Evolutionary conservation across 2,888 invertebrate species (phyloP), one percentile per base, ranked within the genome.

Genomic region (Eilema sororculum): DNA sequence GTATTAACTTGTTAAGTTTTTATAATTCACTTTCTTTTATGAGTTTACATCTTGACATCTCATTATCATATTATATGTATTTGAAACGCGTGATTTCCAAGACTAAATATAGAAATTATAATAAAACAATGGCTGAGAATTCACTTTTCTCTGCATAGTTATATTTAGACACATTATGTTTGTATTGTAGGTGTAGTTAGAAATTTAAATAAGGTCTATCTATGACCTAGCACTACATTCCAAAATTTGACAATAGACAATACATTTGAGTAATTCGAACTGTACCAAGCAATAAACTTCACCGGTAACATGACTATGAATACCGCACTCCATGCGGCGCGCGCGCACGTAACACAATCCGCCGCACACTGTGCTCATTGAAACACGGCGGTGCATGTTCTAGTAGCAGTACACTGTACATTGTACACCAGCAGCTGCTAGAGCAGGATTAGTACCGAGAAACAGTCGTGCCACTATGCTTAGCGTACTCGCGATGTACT

Each of bases 261-360:
- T 41, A 0, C 6, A 20, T 52, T 52, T n/a, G 9, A n/a, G 9
- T n/a, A 52, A 52, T 52, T 20, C 9, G n/a, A 46, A 16, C 0
- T 46, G 6, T 20, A 46, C 20, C 20, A 46, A 46, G 20, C 5
- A 46, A 2, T 46, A 20, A 6, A 28, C 16, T 25, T 57, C 37
- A n/a, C 3, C n/a, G 13, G 25, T 25, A 24, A 20, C 66, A 22
- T 13, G 71, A 74, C 85, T 88, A 86, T 81, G 68, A 78, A 82
- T 87, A 75, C 59, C 33, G 59, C 33, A 22, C 46, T 24, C 10
- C 20, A 62, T 33, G 62, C 66, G 74, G 78, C 82, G 80, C 77
- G 61, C 58, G 78, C 82, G 79, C 82, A 80, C 73, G 88, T 82
- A 86, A 89, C 77, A 12, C 72, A 80, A 89, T 84, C 78, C 70